A percentile compares a stretch with the other conserved stretches of the same genome.
Conservation (phyloP, 2,113 vertebrate species). For the Halichoerus grypus region DNA sequence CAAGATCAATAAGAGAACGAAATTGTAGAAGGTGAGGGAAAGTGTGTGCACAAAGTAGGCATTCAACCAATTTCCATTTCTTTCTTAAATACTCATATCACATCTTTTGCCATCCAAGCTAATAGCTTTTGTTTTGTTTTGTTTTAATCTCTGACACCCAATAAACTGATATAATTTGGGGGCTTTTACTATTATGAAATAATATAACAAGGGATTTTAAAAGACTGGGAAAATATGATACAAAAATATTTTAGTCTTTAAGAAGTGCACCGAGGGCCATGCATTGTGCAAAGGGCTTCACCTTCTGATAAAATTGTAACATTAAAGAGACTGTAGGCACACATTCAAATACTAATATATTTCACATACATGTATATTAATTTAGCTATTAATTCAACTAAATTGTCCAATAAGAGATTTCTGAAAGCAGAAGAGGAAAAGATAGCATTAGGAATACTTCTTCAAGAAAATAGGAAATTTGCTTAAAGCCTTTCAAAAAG, state of each 20-base stretch:
- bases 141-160: neutral
- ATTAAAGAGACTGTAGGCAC: neutral
- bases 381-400: neutral
- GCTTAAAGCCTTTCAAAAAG: neutral
- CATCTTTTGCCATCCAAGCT: neutral
- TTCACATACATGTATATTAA: neutral
- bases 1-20: neutral
- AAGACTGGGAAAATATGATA: neutral
- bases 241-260: neutral
- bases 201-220: neutral
- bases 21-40: neutral
- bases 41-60: neutral
- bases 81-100: neutral
- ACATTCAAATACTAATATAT: neutral
- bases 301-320: neutral
- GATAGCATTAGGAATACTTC: neutral
- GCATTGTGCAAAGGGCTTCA: neutral
- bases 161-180: neutral
- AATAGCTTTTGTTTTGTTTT: neutral
- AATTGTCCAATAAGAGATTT: neutral
- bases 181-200: neutral
- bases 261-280: neutral
- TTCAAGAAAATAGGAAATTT: conserved; percentile 28
- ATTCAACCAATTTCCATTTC: neutral
- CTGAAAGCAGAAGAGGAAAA: neutral